A percentile compares a stretch with the other conserved stretches of the same genome.
These are phyloP conservation scores for Cyprinodon tularosa DNA, from an alignment of 2,113 vertebrate genomes.

Conservation along the genomic window DNA sequence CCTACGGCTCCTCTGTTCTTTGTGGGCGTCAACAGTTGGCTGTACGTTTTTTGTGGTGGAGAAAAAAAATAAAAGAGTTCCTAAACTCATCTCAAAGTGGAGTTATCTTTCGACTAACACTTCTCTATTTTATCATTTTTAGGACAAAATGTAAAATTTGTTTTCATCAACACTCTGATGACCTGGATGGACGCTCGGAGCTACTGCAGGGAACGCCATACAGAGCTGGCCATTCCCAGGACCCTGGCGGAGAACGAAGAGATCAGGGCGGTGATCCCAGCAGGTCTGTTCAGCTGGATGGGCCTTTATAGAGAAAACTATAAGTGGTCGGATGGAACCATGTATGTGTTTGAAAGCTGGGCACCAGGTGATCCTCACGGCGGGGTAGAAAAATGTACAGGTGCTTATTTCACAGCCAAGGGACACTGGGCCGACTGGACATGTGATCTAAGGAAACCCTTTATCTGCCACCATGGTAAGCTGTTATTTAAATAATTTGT, in stretches of 20 bases:
- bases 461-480: slow-evolving; percentile 9
- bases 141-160: not conserved
- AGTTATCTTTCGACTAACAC: too few relatives aligned
- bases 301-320: slow-evolving; percentile 10
- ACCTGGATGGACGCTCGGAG: not conserved
- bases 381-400: rapidly evolving
- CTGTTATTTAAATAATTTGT: too few relatives aligned
- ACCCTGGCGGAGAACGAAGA: not conserved
- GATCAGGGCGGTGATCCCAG: not conserved
- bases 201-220: slow-evolving; percentile 6
- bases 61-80: too few relatives aligned
- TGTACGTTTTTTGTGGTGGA: too few relatives aligned
- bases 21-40: too few relatives aligned
- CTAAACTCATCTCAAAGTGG: too few relatives aligned
- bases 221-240: slow-evolving; percentile 22
- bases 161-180: rapidly evolving
- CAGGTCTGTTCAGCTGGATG: not conserved
- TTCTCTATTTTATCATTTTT: not conserved
- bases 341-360: not conserved
- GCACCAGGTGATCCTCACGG: rapidly evolving
- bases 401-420: rapidly evolving
- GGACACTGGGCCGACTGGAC: not conserved
- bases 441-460: not conserved
- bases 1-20: too few relatives aligned
- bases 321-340: not conserved